Evolutionary conservation across 2,888 invertebrate species (phyloP).

Genomic region (Lysandra bellargus): DNA sequence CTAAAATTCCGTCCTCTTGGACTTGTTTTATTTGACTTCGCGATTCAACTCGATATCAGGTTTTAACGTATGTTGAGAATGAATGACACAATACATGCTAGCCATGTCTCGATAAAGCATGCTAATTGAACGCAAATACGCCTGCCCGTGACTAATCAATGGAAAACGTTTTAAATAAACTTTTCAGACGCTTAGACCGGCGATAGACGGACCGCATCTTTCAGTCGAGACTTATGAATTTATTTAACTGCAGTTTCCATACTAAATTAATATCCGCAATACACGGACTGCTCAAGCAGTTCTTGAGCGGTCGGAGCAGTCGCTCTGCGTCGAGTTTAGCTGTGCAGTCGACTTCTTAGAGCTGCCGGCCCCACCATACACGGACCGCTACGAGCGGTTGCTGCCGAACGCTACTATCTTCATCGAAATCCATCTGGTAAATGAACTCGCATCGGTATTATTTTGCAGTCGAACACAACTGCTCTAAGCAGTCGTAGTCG

Average conservation of each 20-base stretch:
- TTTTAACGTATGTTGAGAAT: neutral
- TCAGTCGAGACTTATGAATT: no score
- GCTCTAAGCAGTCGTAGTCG: no score
- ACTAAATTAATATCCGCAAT: no score
- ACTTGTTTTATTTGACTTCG: neutral
- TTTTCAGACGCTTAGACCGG: neutral
- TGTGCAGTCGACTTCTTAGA: no score
- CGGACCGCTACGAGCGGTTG: neutral
- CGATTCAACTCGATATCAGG: neutral
- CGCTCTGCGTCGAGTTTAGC: no score
- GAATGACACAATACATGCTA: neutral
- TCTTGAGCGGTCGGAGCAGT: no score
- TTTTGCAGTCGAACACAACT: conserved; percentile 16
- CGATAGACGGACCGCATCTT: no score
- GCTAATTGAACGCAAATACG: conserved; percentile 7
- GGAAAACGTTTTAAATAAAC: neutral
- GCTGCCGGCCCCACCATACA: no score
- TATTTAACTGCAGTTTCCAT: no score
- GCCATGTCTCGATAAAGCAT: neutral
- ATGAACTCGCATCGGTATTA: conserved; percentile 7
- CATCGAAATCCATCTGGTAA: neutral
- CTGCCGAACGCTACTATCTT: no score
- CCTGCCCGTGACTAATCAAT: neutral
- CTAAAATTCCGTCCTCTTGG: neutral
- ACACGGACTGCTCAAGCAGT: no score